A percentile compares a stretch with the other conserved stretches of the same genome.
phyloP scores from a whole-genome alignment of 2,113 vertebrate genomes.

The Siphamia tubifer region DNA sequence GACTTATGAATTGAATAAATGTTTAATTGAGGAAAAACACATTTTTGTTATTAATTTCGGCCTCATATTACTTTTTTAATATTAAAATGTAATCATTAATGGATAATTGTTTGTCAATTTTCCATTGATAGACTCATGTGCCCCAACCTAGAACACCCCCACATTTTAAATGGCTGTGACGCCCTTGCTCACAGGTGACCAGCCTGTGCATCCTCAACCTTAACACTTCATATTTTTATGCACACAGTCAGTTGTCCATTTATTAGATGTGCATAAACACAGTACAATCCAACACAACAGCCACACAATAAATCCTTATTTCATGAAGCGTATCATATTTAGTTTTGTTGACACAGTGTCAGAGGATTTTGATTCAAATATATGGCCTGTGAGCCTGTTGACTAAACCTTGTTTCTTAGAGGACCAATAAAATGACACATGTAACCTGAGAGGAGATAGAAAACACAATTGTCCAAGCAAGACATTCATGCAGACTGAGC shows the following conservation, averaged over 20 bases:
- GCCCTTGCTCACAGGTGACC: background rate
- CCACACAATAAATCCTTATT: conserved; percentile 23
- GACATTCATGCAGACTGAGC: background rate
- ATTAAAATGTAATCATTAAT: no score
- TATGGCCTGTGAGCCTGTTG: background rate
- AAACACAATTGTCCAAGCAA: background rate
- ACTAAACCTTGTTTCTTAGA: conserved; percentile 10
- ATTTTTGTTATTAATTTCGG: no score
- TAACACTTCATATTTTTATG: conserved; percentile 26
- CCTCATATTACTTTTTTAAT: no score
- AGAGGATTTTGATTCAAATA: conserved; percentile 25
- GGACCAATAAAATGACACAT: background rate
- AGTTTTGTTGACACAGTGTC: conserved; percentile 27
- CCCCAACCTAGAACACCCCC: no score
- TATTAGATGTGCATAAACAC: conserved; percentile 48
- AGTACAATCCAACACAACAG: background rate
- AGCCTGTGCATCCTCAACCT: background rate
- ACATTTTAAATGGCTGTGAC: no score
- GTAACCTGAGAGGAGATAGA: background rate
- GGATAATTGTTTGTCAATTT: no score
- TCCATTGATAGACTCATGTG: no score
- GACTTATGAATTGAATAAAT: no score
- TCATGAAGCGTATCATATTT: conserved; percentile 21
- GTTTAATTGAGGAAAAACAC: no score
- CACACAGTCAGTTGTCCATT: conserved; percentile 5